phyloP scores from a whole-genome alignment of 2,113 vertebrate species.

The Syrrhaptes paradoxus region DNA sequence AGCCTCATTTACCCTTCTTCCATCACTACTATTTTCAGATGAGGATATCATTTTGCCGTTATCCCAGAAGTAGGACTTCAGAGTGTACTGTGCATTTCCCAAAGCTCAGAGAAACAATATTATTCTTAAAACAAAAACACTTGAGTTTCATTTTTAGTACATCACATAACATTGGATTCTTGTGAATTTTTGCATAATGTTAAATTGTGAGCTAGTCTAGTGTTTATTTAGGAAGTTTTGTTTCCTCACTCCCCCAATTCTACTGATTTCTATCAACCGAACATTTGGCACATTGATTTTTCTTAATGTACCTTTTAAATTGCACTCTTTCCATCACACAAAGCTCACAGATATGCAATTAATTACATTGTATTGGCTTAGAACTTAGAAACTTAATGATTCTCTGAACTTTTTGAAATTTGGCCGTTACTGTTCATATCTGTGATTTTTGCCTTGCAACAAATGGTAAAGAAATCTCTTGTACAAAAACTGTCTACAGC shows the following conservation, averaged over 20 bases:
- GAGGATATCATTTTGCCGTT: neutral
- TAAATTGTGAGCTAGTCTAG: neutral
- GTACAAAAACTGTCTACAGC: neutral
- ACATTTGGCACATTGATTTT: neutral
- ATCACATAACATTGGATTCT: neutral
- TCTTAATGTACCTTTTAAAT: neutral
- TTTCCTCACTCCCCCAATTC: neutral
- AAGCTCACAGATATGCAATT: neutral
- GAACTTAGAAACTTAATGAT: neutral
- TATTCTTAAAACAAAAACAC: neutral
- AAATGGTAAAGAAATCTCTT: neutral
- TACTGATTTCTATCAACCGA: neutral
- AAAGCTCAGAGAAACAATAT: neutral
- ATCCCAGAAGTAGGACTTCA: neutral
- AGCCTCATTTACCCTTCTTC: neutral
- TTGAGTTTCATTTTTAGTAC: neutral
- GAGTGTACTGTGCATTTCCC: neutral
- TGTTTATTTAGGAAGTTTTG: neutral
- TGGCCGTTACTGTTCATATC: neutral
- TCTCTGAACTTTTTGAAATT: neutral
- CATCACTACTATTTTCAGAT: neutral
- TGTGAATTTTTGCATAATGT: neutral
- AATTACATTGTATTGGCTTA: neutral
- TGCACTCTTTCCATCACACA: neutral
- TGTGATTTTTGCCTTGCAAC: neutral